Percentiles rank a stretch among this genome's conserved stretches.
Conservation (phyloP, 2,797 vertebrate genomes). For the Hylomyscus alleni region DNA sequence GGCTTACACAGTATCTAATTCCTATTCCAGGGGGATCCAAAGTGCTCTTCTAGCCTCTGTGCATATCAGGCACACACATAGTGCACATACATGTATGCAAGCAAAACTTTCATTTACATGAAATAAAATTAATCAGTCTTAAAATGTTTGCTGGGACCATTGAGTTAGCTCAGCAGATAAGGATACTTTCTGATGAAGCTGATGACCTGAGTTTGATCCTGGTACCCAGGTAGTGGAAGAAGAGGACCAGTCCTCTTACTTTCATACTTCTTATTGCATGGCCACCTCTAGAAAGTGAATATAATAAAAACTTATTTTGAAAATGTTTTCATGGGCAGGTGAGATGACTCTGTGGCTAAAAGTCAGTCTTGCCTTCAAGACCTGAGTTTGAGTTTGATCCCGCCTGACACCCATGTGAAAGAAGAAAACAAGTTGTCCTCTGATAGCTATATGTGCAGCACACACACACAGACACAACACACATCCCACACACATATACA, state of each 20-base stretch:
- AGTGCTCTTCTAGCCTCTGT: not conserved
- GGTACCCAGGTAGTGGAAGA: not conserved
- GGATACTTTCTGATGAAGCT: not conserved
- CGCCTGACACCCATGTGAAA: fast-evolving
- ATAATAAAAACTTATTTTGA: not conserved
- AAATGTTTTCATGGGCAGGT: not conserved
- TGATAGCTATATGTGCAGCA: not conserved
- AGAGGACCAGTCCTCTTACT: not conserved
- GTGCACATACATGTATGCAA: no score
- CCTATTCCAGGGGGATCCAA: not conserved
- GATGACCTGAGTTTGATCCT: not conserved
- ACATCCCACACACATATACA: not conserved
- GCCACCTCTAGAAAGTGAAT: not conserved
- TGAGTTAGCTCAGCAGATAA: not conserved
- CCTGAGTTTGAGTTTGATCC: not conserved
- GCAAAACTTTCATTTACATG: not conserved
- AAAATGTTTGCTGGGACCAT: not conserved
- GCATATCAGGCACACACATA: not conserved
- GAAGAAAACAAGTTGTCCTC: not conserved
- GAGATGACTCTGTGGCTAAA: not conserved
- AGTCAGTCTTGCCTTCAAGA: not conserved
- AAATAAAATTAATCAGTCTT: not conserved
- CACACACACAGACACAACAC: not conserved
- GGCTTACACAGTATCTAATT: not conserved
- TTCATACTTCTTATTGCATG: not conserved